phyloP scores from a whole-genome alignment of 2,888 invertebrate genomes.

The Nesidiocoris tenuis region DNA sequence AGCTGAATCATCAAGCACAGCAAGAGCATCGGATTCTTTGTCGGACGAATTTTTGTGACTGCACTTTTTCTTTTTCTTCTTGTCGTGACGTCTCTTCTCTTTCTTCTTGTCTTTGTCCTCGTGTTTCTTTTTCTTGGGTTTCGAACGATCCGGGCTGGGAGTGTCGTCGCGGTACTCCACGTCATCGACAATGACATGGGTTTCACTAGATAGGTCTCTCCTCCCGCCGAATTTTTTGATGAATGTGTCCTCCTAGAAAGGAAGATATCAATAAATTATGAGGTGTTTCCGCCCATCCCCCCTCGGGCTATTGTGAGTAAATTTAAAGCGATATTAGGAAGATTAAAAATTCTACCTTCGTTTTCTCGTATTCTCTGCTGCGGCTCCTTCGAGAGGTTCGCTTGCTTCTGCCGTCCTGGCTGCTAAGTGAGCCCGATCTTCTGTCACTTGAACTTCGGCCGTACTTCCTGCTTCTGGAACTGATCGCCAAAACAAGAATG shows the following conservation, averaged over 20 bases:
- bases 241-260: conserved; percentile 33
- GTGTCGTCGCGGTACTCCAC: conserved; percentile 15
- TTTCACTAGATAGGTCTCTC: conserved; percentile 24
- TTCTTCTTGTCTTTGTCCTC: conserved; percentile 25
- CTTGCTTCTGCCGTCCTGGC: conserved; percentile 2
- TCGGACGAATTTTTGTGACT: neutral
- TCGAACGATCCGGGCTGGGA: conserved; percentile 22
- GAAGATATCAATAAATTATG: neutral
- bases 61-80: conserved; percentile 35
- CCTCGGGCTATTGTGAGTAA: conserved; percentile 22
- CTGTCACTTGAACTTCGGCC: conserved; percentile 15
- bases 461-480: neutral
- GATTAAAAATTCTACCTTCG: conserved; percentile 1
- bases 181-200: conserved; percentile 20
- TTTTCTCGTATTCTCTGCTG: neutral
- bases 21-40: neutral
- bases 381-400: conserved; percentile 3
- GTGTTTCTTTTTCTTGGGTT: conserved; percentile 28
- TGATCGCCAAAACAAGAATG: no score
- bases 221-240: conserved; percentile 21
- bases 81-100: conserved; percentile 18
- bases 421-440: conserved; percentile 24
- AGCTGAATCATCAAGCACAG: neutral
- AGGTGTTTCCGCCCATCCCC: conserved; percentile 3
- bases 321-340: neutral